phyloP scores from a whole-genome alignment of 2,113 vertebrate genomes.

The Ceratotherium simum region DNA sequence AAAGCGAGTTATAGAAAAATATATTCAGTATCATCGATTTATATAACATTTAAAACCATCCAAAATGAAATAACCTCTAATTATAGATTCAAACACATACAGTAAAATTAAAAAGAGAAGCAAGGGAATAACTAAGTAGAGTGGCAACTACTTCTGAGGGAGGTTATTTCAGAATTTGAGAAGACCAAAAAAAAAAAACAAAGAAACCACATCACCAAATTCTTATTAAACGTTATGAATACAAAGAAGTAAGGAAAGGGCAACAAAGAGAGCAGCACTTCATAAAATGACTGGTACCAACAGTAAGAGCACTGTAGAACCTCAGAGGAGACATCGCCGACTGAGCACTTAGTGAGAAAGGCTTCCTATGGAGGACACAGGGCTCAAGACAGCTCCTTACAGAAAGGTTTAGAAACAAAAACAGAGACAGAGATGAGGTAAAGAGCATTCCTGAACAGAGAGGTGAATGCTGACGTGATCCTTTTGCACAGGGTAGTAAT shows the following conservation, averaged over 20 bases:
- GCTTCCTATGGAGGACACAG: background rate
- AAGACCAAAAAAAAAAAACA: background rate
- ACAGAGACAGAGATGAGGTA: too few species aligned
- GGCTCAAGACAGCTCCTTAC: background rate
- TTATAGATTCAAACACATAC: background rate
- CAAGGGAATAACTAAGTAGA: constrained; percentile 35
- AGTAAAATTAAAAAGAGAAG: constrained; percentile 29
- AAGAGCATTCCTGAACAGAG: background rate
- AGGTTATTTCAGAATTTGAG: constrained; percentile 22
- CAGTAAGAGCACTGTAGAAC: background rate
- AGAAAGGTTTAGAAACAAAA: background rate
- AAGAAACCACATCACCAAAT: background rate
- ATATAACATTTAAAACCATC: background rate
- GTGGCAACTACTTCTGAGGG: background rate
- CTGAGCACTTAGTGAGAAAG: background rate
- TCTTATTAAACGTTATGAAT: background rate
- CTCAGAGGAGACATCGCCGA: background rate
- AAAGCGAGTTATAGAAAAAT: background rate
- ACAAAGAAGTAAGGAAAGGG: background rate
- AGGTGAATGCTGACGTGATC: background rate
- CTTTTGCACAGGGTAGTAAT: background rate
- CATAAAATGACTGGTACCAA: background rate
- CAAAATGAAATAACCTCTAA: constrained; percentile 6
- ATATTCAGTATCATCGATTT: background rate
- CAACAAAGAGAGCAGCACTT: background rate